Evolutionary conservation across 2,888 invertebrate species (phyloP), one percentile per base, ranked within the genome.

Genomic region (Cordilura impudica): DNA sequence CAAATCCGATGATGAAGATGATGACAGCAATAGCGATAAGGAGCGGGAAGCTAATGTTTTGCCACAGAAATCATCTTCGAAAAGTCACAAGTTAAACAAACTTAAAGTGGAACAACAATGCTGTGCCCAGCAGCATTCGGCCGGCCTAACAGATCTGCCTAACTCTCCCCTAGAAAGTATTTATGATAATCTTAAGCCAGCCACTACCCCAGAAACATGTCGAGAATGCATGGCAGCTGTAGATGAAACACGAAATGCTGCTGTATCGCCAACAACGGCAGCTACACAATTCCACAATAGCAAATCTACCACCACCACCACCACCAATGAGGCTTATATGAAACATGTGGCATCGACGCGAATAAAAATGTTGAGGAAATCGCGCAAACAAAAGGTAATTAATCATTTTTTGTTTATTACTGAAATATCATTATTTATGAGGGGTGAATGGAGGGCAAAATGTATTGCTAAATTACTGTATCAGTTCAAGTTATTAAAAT

Each of bases 1-100:
- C 75, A 89, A 89, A 85, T 88, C 90, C 65, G 90, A 90, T 82
- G 89, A 90, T 80, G 90, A 90, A 82, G 90, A 89, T 81, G 89
- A 89, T 81, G 89, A 89, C 83, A 89, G 87, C 83, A 88, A 86
- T 71, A 89, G 89, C 79, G 89, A 89, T 72, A 85, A 84, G 81
- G 86, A 86, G 29, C 83, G 81, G 63, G 78, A 23, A 66, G 75
- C 80, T 1, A 71, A 72, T 21, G 45, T 31, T 45, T 49, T 75
- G 49, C 29, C 73, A 70, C 81, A 72, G 81, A 82, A 66, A 45
- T 8, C 63, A 6, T 26, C 60, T 1, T 14, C 54, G 1, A 74
- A 69, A 56, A 56, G 60, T 77, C 84, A 81, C 49, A 87, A 86
- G 81, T 78, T 81, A 26, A 85, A 83, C 83, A 87, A 85, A 83